phyloP scores from a whole-genome alignment of 2,888 invertebrate species.

The Nebria brevicollis region DNA sequence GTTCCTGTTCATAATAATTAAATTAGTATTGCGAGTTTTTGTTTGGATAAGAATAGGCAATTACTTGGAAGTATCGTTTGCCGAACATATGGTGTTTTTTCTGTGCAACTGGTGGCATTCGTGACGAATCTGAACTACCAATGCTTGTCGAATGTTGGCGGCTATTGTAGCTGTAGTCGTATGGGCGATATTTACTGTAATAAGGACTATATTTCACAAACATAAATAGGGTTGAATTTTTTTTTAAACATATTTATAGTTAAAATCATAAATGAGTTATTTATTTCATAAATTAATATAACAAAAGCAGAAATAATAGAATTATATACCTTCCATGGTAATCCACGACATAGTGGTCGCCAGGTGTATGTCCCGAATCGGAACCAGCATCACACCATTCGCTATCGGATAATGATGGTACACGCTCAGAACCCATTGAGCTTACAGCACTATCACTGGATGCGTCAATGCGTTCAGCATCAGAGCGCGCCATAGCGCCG shows the following conservation, averaged over 20 bases:
- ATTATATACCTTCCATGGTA: slow-evolving; percentile 69
- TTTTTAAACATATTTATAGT: too few relatives aligned
- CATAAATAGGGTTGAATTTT: slow-evolving; percentile 14
- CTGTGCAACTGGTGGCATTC: slow-evolving; percentile 77
- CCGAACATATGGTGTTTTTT: slow-evolving; percentile 95
- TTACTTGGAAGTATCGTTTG: slow-evolving; percentile 83
- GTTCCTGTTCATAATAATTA: slow-evolving; percentile 53
- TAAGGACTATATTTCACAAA: slow-evolving; percentile 33
- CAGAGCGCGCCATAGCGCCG: slow-evolving; percentile 60
- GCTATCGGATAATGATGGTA: slow-evolving; percentile 87
- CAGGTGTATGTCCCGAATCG: slow-evolving; percentile 77
- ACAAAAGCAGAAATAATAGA: background rate
- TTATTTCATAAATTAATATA: too few relatives aligned
- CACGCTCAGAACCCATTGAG: slow-evolving; percentile 91
- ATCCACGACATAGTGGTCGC: slow-evolving; percentile 76
- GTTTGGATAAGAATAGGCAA: too few relatives aligned
- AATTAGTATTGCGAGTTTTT: background rate
- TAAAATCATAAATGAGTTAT: too few relatives aligned
- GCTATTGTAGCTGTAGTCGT: slow-evolving; percentile 75
- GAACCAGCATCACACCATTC: slow-evolving; percentile 91
- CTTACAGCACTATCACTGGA: slow-evolving; percentile 93
- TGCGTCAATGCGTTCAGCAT: slow-evolving; percentile 80
- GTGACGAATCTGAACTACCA: slow-evolving; percentile 63
- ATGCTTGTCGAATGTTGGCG: slow-evolving; percentile 63
- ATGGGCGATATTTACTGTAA: slow-evolving; percentile 76